Percentiles rank a stretch among this genome's conserved stretches.
These are phyloP conservation scores for Corydoras sp. DNA, from an alignment of 2,113 vertebrate genomes.

Conservation along the genomic window DNA sequence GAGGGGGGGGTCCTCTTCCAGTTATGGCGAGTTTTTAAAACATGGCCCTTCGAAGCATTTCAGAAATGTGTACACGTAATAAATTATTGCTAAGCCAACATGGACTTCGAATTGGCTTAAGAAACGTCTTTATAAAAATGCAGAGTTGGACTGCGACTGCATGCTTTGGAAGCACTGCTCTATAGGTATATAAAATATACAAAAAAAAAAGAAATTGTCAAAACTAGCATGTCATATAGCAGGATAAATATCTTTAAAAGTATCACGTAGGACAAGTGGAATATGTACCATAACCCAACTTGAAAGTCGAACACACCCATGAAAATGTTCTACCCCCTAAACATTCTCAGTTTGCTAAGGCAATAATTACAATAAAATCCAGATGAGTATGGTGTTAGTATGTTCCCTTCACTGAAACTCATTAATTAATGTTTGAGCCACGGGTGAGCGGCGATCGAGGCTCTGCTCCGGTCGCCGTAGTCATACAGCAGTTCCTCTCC, in stretches of 20 bases:
- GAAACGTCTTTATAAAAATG: slow-evolving; percentile 67
- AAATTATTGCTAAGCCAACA: slow-evolving; percentile 61
- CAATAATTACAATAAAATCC: slow-evolving; percentile 56
- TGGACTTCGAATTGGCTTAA: slow-evolving; percentile 47
- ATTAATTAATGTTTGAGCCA: slow-evolving; percentile 85
- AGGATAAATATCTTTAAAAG: slow-evolving; percentile 66
- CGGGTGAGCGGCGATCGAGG: slow-evolving; percentile 85
- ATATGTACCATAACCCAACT: slow-evolving; percentile 54
- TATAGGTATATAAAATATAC: slow-evolving; percentile 69
- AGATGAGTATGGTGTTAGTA: slow-evolving; percentile 34
- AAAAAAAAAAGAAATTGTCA: slow-evolving; percentile 68
- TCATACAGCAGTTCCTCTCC: slow-evolving; percentile 95
- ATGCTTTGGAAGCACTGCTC: slow-evolving; percentile 69
- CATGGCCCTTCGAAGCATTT: slow-evolving; percentile 49
- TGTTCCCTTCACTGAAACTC: slow-evolving; percentile 40
- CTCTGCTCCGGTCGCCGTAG: slow-evolving; percentile 92
- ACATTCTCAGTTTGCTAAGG: slow-evolving; percentile 64
- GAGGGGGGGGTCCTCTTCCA: slow-evolving; percentile 40
- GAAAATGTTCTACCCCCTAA: slow-evolving; percentile 37
- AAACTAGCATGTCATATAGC: slow-evolving; percentile 56
- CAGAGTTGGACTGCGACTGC: slow-evolving; percentile 65
- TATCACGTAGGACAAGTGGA: slow-evolving; percentile 68
- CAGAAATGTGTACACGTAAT: slow-evolving; percentile 42
- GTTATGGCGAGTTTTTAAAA: slow-evolving; percentile 45
- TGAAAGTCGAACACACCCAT: slow-evolving; percentile 33